These are phyloP conservation scores for Zaprionus camerounensis DNA, from an alignment of 1,140 invertebrate species.

Conservation along the genomic window DNA sequence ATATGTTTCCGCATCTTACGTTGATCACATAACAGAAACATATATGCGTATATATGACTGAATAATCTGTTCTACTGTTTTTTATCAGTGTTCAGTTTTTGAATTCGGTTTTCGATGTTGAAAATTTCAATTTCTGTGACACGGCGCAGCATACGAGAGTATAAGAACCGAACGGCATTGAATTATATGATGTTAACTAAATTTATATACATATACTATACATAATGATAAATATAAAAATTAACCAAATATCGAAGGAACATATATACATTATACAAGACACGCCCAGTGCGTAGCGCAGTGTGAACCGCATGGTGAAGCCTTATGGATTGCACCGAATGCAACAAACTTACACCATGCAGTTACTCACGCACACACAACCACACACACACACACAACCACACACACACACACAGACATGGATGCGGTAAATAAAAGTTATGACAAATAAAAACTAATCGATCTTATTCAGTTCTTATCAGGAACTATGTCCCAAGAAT, in stretches of 20 bases:
- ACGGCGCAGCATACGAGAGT: slow-evolving; percentile 1
- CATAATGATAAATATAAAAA: slow-evolving; percentile 27
- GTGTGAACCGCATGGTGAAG: background rate
- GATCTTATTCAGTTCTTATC: background rate
- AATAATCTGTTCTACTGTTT: slow-evolving; percentile 12
- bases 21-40: background rate
- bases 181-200: slow-evolving; percentile 70
- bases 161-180: slow-evolving; percentile 38
- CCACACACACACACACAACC: slow-evolving; percentile 2
- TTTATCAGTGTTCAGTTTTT: slow-evolving; percentile 3
- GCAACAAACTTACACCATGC: slow-evolving; percentile 13
- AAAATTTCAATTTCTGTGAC: slow-evolving; percentile 26
- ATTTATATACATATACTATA: slow-evolving; percentile 74
- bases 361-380: slow-evolving; percentile 7
- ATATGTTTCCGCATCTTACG: background rate
- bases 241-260: slow-evolving; percentile 37
- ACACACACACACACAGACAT: slow-evolving; percentile 24
- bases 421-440: slow-evolving; percentile 51
- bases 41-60: slow-evolving; percentile 10
- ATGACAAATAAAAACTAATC: slow-evolving; percentile 24
- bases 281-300: slow-evolving; percentile 10
- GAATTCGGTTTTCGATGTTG: background rate
- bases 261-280: slow-evolving; percentile 31
- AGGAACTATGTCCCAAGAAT: too few relatives aligned
- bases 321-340: slow-evolving; percentile 19